Conservation (phyloP, 2,797 vertebrate genomes). For the Megaceryle alcyon region DNA sequence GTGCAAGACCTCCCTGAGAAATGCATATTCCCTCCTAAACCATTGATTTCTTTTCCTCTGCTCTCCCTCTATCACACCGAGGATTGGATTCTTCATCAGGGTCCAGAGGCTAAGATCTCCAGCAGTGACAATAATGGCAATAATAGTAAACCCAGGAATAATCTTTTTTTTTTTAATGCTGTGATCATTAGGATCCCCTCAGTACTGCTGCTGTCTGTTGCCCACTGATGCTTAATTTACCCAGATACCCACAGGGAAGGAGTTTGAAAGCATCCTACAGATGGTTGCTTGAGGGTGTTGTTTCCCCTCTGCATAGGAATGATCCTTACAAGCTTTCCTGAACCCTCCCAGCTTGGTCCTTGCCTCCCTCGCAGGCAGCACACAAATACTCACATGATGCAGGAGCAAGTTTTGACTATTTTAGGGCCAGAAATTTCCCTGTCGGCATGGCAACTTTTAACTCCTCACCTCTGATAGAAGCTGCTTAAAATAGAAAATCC, state of each 20-base stretch:
- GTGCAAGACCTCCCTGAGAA: neutral
- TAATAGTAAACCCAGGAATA: neutral
- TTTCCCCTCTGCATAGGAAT: neutral
- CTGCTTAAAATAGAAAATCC: conserved; percentile 55
- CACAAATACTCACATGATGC: conserved; percentile 24
- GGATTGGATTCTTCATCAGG: neutral
- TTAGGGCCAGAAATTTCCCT: conserved; percentile 76
- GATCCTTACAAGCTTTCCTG: neutral
- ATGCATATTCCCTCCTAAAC: neutral
- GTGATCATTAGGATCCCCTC: neutral
- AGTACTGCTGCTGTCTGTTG: neutral
- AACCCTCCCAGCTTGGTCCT: conserved; percentile 27
- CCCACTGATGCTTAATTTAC: neutral
- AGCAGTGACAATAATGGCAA: neutral
- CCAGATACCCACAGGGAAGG: neutral
- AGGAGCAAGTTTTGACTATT: conserved; percentile 71
- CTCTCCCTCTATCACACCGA: neutral
- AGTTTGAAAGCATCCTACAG: neutral
- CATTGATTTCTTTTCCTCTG: neutral
- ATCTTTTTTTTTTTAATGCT: neutral
- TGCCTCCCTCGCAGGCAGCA: conserved; percentile 24
- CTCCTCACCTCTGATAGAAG: conserved; percentile 67
- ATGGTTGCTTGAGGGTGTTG: neutral
- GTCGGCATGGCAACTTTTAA: conserved; percentile 79
- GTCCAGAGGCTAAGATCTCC: neutral